Base-by-base conservation (phyloP, 2,888 invertebrate species). In the Pristionchus mayeri region DNA sequence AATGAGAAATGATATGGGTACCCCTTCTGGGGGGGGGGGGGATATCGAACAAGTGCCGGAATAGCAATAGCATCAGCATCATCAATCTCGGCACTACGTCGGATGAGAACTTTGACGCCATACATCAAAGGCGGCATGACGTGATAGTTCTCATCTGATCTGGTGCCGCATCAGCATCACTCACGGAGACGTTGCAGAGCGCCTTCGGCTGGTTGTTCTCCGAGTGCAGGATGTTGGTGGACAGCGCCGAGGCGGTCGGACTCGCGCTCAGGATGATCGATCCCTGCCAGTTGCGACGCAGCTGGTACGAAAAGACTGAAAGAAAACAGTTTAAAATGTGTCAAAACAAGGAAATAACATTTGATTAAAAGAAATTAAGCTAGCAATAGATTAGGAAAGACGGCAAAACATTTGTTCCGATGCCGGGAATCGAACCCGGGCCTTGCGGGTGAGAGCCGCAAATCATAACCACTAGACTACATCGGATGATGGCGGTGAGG, bases 201-300 rank as follows among this genome's bases (percentile, higher is more conserved):
- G 89, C 90, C 81, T 92, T 91, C 24, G 91, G 91, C 79, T 90
- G 91, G 80, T 91, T 90, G 80, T 90, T 89, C 84, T 93, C 90
- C 34, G 90, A 90, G 71, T 90, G 88, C 18, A 92, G 88, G 67
- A 93, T 88, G 24, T 90, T 90, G 18, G 92, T 91, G 7, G 90
- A 89, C 48, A 92, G 84, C 9, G 89, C 88, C 18, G 87, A 86
- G 3, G 86, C 86, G 21, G 88, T 63, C 6, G 89, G 88, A 9
- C 88, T 87, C 37, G 87, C 52, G 40, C 86, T 86, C 50, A 88
- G 85, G 7, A 90, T 87, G 37, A 92, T 86, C 37, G 89, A 87
- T 34, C 92, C 92, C 84, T 91, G 91, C 91, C 90, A 90, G 37
- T 86, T 84, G 2, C 89, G 84, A 11, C 87, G 87, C n/a, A 92